Conservation (phyloP, 2,113 vertebrate species). For the sheep (Ovis aries) region ARS-UI_Ramb_v3.0 NC_056054.1:56134501-56135000, state of each 20-base stretch:
- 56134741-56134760: background rate
- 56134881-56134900: too few species aligned
- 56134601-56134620: background rate
- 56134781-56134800: background rate
- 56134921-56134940: background rate
- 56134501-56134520: background rate
- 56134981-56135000: background rate
- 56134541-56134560: background rate
- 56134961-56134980: background rate
- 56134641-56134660: background rate
- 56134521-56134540: background rate
- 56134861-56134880: background rate
- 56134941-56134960: background rate
- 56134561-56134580: background rate
- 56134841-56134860: background rate
- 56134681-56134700: background rate
- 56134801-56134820: background rate
- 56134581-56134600: background rate
- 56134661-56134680: background rate
- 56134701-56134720: background rate
- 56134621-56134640: background rate
- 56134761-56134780: background rate
- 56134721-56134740: accelerated
- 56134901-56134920: background rate
- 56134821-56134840: background rate